Conservation (phyloP, 1,140 invertebrate species). For the Olivierus martensii region DNA sequence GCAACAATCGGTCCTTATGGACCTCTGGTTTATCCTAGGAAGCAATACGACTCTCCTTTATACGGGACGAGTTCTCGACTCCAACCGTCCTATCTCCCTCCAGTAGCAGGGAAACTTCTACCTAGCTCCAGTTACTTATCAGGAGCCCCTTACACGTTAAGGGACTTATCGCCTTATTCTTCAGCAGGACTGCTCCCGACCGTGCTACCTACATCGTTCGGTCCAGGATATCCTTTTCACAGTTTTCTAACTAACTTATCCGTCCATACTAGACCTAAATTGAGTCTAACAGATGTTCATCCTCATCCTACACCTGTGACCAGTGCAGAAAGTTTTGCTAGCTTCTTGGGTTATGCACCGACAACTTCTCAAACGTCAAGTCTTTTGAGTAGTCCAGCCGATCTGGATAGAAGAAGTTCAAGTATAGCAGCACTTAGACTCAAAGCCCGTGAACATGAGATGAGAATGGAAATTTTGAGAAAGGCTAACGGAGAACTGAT, state of each 20-base stretch:
- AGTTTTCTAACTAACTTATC: slow-evolving; percentile 66
- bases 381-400: slow-evolving; percentile 16
- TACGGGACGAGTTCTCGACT: background rate
- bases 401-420: slow-evolving; percentile 63
- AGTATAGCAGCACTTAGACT: slow-evolving; percentile 79
- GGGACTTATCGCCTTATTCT: slow-evolving; percentile 11
- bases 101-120: slow-evolving; percentile 2
- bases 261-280: slow-evolving; percentile 40
- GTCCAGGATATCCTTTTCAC: slow-evolving; percentile 31
- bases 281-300: background rate
- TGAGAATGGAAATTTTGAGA: slow-evolving; percentile 63
- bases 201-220: slow-evolving; percentile 45
- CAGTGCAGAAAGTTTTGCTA: slow-evolving; percentile 2
- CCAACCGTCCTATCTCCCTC: slow-evolving; percentile 7
- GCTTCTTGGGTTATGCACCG: slow-evolving; percentile 5
- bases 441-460: slow-evolving; percentile 82
- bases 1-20: background rate
- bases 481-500: slow-evolving; percentile 52
- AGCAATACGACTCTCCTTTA: slow-evolving; percentile 4
- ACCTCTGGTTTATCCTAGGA: slow-evolving; percentile 7
- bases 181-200: slow-evolving; percentile 6
- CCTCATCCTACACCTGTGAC: slow-evolving; percentile 3
- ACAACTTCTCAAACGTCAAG: slow-evolving; percentile 9
- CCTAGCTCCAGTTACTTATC: slow-evolving; percentile 5
- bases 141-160: slow-evolving; percentile 4